Evolutionary conservation across 2,113 vertebrate species (phyloP).

Genomic region (Melierax canorus): DNA sequence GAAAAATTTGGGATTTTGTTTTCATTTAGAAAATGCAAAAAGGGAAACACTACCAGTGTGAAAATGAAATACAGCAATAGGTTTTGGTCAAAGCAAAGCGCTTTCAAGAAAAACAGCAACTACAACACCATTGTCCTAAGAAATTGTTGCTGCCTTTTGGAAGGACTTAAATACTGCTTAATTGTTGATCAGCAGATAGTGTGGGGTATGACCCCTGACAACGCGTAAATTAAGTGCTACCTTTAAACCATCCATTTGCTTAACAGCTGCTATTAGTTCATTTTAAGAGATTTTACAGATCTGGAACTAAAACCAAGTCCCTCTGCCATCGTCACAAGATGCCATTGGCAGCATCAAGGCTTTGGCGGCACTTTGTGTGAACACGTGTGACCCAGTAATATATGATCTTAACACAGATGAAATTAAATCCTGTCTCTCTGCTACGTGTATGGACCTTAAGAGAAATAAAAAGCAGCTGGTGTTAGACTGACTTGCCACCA

Average conservation of each 20-base stretch:
- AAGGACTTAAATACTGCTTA: not conserved
- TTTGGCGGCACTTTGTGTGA: not conserved
- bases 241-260: not conserved
- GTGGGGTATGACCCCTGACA: not conserved
- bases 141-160: not conserved
- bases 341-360: not conserved
- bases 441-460: accelerated
- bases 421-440: not conserved
- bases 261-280: not conserved
- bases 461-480: not conserved
- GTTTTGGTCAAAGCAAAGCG: not conserved
- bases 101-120: not conserved
- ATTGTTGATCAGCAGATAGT: not conserved
- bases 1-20: not conserved
- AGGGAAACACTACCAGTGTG: not conserved
- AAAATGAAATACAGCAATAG: not conserved
- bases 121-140: not conserved
- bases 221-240: not conserved
- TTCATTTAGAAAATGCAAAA: not conserved
- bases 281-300: not conserved
- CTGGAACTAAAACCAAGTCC: not conserved
- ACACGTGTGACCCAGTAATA: not conserved
- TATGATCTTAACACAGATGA: not conserved
- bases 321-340: not conserved
- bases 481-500: not conserved